Conservation (phyloP, 30 jellyfish, hydroid and myxozoan genomes). For the Catostylus mosaicus region DNA sequence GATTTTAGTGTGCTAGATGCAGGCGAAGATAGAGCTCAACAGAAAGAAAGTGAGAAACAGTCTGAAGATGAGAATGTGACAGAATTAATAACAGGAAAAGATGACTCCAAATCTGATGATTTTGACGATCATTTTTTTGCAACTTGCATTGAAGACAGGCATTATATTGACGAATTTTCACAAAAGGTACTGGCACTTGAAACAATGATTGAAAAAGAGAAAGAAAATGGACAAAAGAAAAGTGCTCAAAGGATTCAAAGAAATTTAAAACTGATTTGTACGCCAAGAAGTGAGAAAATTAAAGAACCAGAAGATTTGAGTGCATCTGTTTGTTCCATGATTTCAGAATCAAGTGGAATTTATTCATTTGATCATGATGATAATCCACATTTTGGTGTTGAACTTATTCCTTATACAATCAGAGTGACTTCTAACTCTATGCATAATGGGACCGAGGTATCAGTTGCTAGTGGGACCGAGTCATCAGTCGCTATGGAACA, state of each 20-base stretch:
- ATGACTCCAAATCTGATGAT: neutral
- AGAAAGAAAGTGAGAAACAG: neutral
- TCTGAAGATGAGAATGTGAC: neutral
- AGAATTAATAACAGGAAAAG: neutral
- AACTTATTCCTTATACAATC: neutral
- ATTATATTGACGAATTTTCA: slow-evolving; percentile 46
- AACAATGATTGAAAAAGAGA: slow-evolving; percentile 33
- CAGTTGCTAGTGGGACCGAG: neutral
- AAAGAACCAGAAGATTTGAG: slow-evolving; percentile 55
- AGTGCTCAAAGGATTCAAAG: neutral
- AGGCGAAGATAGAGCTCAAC: neutral
- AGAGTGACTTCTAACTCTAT: neutral
- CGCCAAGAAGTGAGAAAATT: slow-evolving; percentile 22
- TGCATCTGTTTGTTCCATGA: slow-evolving; percentile 71
- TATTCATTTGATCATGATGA: slow-evolving; percentile 85
- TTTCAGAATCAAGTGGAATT: slow-evolving; percentile 90
- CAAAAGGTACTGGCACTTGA: slow-evolving; percentile 43
- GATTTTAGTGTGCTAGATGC: neutral
- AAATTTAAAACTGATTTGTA: neutral
- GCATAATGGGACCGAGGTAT: neutral
- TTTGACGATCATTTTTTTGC: slow-evolving; percentile 3
- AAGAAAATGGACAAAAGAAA: neutral
- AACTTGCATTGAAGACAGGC: slow-evolving; percentile 30
- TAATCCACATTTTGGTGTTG: slow-evolving; percentile 11
- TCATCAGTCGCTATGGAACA: neutral